Percentiles rank a stretch among this genome's conserved stretches.
Conservation (phyloP, 2,113 vertebrate genomes). For the Marcusenius ussheri region DNA sequence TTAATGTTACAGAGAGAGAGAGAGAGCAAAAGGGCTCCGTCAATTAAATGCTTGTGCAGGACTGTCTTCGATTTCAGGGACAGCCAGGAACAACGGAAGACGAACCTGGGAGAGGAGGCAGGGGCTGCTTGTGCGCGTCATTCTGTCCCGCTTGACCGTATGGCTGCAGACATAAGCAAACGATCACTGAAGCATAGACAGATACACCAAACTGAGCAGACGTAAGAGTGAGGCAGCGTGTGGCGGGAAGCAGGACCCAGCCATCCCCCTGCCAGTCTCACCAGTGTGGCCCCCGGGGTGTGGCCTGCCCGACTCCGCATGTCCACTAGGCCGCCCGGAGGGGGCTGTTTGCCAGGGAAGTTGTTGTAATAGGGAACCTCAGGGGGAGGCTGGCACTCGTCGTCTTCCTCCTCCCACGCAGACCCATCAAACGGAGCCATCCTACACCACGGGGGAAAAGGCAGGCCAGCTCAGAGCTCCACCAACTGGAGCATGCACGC, state of each 20-base stretch:
- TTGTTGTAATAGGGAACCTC: slow-evolving; percentile 97
- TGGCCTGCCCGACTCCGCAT: slow-evolving; percentile 67
- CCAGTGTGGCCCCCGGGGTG: slow-evolving; percentile 78
- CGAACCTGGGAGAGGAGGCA: slow-evolving; percentile 67
- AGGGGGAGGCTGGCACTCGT: slow-evolving; percentile 66
- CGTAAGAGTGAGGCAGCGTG: neutral
- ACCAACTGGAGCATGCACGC: neutral
- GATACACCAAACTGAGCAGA: neutral
- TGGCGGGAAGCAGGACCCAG: neutral
- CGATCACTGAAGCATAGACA: neutral
- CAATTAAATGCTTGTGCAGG: slow-evolving; percentile 22
- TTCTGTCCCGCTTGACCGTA: slow-evolving; percentile 66
- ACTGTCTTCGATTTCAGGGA: neutral
- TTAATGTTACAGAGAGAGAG: slow-evolving; percentile 21
- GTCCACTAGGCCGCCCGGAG: slow-evolving; percentile 86
- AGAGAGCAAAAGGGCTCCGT: slow-evolving; percentile 28
- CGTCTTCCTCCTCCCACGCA: slow-evolving; percentile 90
- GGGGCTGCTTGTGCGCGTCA: slow-evolving; percentile 67
- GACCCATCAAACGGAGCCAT: slow-evolving; percentile 96
- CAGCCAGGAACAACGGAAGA: neutral
- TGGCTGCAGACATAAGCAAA: slow-evolving; percentile 53
- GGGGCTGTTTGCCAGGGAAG: slow-evolving; percentile 92
- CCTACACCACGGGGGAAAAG: slow-evolving; percentile 47
- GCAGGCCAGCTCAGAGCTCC: neutral
- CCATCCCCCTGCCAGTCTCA: slow-evolving; percentile 42